These are phyloP conservation scores for Hapalemur alaotrensis DNA, from an alignment of 2,797 vertebrate genomes.

Conservation along the genomic window DNA sequence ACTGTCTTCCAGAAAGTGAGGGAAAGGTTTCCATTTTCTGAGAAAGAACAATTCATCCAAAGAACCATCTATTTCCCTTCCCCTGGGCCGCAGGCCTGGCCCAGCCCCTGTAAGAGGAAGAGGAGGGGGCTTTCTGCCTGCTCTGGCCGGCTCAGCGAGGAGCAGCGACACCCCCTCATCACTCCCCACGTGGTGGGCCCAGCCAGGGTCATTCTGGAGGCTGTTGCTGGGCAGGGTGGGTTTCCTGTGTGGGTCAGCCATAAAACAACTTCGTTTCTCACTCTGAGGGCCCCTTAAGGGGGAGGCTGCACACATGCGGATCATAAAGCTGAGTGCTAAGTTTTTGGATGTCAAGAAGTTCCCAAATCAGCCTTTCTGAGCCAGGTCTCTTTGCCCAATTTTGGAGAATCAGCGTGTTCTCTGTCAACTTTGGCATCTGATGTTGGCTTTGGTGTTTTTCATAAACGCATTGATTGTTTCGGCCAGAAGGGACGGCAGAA, in stretches of 20 bases:
- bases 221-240: no score
- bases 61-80: neutral
- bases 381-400: neutral
- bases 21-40: neutral
- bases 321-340: neutral
- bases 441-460: neutral
- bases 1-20: neutral
- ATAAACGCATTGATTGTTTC: neutral
- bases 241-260: neutral
- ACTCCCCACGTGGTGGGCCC: neutral
- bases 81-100: neutral
- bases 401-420: neutral
- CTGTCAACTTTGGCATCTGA: neutral
- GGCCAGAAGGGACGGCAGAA: no score
- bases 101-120: fast-evolving
- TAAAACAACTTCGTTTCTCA: neutral
- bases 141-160: neutral
- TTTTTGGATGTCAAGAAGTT: neutral
- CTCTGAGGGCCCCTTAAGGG: neutral
- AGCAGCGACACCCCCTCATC: fast-evolving
- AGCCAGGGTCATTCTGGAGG: neutral
- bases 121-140: neutral
- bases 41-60: neutral
- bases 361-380: neutral
- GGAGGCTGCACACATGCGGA: neutral